Conservation (phyloP, 2,888 invertebrate genomes). For the Callyntrura guangdongensis region DNA sequence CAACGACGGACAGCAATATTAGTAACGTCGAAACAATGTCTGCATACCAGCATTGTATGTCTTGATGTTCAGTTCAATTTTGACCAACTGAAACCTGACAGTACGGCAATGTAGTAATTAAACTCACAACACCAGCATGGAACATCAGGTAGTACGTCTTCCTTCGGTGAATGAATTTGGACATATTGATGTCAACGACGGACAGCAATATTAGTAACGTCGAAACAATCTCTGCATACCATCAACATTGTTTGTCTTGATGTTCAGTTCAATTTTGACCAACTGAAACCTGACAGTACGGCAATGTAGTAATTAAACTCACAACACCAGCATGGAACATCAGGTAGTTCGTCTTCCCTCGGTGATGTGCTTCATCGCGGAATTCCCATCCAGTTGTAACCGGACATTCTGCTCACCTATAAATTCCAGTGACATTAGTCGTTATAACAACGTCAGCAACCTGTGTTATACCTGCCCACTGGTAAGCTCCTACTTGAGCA, state of each 20-base stretch:
- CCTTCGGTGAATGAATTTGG: conserved; percentile 28
- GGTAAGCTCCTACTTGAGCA: conserved; percentile 50
- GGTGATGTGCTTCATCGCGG: conserved; percentile 47
- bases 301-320: neutral
- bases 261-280: neutral
- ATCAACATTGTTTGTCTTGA: neutral
- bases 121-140: conserved; percentile 35
- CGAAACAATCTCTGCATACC: too few species aligned
- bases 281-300: too few species aligned
- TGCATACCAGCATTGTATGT: neutral
- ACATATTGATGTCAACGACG: too few species aligned
- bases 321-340: conserved; percentile 34
- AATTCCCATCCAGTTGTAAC: conserved; percentile 51
- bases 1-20: too few species aligned
- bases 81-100: too few species aligned
- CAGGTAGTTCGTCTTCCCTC: conserved; percentile 54
- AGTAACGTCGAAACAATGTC: too few species aligned
- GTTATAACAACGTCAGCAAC: neutral
- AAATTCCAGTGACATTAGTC: conserved; percentile 8
- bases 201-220: too few species aligned
- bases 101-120: neutral
- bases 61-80: neutral
- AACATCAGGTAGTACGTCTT: conserved; percentile 35
- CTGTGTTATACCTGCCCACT: conserved; percentile 55
- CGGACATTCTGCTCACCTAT: conserved; percentile 46